These are phyloP conservation scores for Xenopus borealis DNA, from an alignment of 2,113 vertebrate species.

Conservation along the genomic window DNA sequence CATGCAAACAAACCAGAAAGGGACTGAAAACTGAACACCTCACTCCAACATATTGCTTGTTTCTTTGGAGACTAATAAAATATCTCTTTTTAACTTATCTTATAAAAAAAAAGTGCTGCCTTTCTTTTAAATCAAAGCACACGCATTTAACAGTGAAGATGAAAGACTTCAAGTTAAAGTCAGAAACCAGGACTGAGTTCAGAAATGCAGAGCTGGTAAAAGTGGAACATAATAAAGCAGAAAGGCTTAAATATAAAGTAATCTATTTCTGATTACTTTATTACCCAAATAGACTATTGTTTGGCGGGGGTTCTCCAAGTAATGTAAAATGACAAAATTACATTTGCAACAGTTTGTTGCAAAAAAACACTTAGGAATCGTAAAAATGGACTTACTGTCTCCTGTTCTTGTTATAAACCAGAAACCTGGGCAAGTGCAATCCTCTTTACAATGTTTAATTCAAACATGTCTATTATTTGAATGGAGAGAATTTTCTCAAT, in stretches of 20 bases:
- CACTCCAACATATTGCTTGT: conserved; percentile 34
- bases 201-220: conserved; percentile 22
- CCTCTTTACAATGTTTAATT: not conserved
- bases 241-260: conserved; percentile 17
- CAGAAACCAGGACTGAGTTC: conserved; percentile 17
- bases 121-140: conserved; percentile 41
- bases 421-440: not conserved
- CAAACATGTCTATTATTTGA: not conserved
- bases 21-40: conserved; percentile 17
- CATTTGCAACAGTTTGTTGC: conserved; percentile 3
- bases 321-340: not conserved
- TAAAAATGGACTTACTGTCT: not conserved
- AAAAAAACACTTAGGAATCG: not conserved
- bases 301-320: not conserved
- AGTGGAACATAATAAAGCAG: conserved; percentile 14
- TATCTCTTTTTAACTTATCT: conserved; percentile 38
- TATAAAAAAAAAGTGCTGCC: conserved; percentile 30
- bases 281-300: not conserved
- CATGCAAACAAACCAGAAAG: conserved; percentile 31
- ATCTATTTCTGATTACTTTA: conserved; percentile 36
- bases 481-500: not conserved
- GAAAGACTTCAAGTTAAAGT: conserved; percentile 21
- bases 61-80: conserved; percentile 35
- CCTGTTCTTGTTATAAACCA: not conserved
- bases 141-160: conserved; percentile 36